A percentile compares a stretch with the other conserved stretches of the same genome.
These are phyloP conservation scores for Adelosebastes latens DNA, from an alignment of 2,797 vertebrate species.

Conservation along the genomic window DNA sequence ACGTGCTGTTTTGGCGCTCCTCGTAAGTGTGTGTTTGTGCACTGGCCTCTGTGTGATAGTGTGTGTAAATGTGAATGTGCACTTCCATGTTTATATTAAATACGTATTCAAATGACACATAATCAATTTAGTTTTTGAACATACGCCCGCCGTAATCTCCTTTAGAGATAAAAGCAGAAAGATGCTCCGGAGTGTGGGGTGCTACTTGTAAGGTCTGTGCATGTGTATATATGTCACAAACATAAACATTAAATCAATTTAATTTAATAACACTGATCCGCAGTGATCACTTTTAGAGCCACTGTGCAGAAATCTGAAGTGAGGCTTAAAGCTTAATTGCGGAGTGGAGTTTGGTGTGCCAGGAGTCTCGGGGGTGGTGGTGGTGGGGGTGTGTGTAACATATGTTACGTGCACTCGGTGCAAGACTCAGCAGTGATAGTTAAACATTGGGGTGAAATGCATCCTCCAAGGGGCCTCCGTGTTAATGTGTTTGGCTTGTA, in stretches of 20 bases:
- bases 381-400: conserved; percentile 50
- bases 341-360: conserved; percentile 62
- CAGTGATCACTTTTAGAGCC: conserved; percentile 68
- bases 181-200: background rate
- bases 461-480: conserved; percentile 71
- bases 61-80: conserved; percentile 6
- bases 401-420: conserved; percentile 72
- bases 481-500: conserved; percentile 77
- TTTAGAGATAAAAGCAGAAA: conserved; percentile 42
- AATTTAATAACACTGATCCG: conserved; percentile 63
- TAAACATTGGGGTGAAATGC: conserved; percentile 74
- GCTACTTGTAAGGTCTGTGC: background rate
- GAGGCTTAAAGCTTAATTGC: conserved; percentile 72
- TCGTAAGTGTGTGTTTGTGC: conserved; percentile 18
- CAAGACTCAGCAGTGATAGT: conserved; percentile 68
- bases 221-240: conserved; percentile 40
- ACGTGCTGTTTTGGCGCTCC: conserved; percentile 12
- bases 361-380: conserved; percentile 56
- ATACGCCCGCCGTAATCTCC: conserved; percentile 26
- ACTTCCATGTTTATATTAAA: conserved; percentile 32
- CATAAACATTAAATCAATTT: conserved; percentile 68
- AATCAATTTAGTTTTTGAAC: conserved; percentile 32
- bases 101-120: conserved; percentile 47
- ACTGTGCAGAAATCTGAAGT: conserved; percentile 65
- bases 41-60: background rate